Percentiles rank a stretch among this genome's conserved stretches.
Evolutionary conservation across 2,797 vertebrate genomes (phyloP).

Genomic region (Phrynocephalus forsythii): DNA sequence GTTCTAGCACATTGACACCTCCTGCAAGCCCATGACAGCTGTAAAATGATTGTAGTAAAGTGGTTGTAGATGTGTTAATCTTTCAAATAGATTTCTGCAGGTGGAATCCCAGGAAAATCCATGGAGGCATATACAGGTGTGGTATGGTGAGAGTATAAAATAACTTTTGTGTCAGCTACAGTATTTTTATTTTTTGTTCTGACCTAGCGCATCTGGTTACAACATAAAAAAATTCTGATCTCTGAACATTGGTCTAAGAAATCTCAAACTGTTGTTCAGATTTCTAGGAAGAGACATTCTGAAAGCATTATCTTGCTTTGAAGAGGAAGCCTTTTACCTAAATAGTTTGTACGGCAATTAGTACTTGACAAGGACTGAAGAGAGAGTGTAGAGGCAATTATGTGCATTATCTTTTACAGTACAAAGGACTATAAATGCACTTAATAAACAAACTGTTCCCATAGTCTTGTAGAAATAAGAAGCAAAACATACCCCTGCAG

Average conservation of each 20-base stretch:
- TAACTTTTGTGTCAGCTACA: not conserved
- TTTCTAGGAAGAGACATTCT: not conserved
- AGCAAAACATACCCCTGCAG: too few relatives aligned
- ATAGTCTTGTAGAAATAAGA: not conserved
- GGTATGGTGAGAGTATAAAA: conserved; percentile 12
- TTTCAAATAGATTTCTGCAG: conserved; percentile 34
- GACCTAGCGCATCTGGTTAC: not conserved
- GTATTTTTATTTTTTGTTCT: not conserved
- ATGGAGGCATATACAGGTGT: conserved; percentile 33
- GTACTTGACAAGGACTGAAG: not conserved
- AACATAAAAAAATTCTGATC: not conserved
- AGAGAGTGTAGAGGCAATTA: too few relatives aligned
- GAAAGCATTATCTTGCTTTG: not conserved
- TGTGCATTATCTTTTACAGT: not conserved
- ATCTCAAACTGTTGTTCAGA: not conserved
- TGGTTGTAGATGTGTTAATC: conserved; percentile 36
- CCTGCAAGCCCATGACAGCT: conserved; percentile 39
- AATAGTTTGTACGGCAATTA: not conserved
- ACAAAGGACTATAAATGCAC: not conserved
- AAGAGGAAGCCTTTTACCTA: not conserved
- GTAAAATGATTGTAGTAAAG: conserved; percentile 23
- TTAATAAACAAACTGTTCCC: not conserved
- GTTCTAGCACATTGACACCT: conserved; percentile 35
- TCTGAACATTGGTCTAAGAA: not conserved
- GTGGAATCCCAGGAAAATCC: conserved; percentile 19